Evolutionary conservation across 2,113 vertebrate genomes (phyloP), one percentile per base, ranked within the genome.

Genomic region (Notarius lentiginosus): DNA sequence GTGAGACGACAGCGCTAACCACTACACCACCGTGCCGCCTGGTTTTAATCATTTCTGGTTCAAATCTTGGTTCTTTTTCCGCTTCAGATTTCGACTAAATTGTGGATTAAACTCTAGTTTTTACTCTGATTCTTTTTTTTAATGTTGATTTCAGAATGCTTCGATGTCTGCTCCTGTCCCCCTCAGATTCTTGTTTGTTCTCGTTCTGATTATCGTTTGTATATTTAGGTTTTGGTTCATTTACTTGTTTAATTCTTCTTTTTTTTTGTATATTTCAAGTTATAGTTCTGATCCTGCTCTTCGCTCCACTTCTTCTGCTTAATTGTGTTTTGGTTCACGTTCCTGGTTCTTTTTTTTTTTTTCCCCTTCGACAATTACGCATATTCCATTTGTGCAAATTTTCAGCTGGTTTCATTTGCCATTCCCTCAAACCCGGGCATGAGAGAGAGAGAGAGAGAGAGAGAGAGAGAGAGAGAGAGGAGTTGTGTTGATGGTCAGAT

Each of bases 401-500:
- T 51, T 77, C 1, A 5, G 0, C 49, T 77, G 73, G 73, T 53
- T 53, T 77, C 49, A 53, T 53, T n/a, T 77, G 49, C 49, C 5
- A 27, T 53, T 77, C 49, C 49, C 1, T 53, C 24, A 27, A 53
- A 53, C 0, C 4, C 7, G 63, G 30, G 84, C 17, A 70, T 20
- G 18, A 17, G 49, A 34, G 65, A 55, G 66, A 34, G 30, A 41
- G 5, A 20, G 70, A 22, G 2, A 22, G n/a, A 68, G 10, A 68
- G 9, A 68, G 10, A 68, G 49, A 18, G 82, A 10, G 53, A 41
- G 53, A 56, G 18, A n/a, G 41, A 51, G 41, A 10, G 47, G 11
- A 79, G 12, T 56, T 18, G 17, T 79, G 63, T 86, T 60, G 87
- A 87, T 89, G 92, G 80, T 82, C 58, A 82, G 60, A 65, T 65